Evolutionary conservation across 2,113 vertebrate species (phyloP), one percentile per base, ranked within the genome.

Genomic region (Lutjanus erythropterus): DNA sequence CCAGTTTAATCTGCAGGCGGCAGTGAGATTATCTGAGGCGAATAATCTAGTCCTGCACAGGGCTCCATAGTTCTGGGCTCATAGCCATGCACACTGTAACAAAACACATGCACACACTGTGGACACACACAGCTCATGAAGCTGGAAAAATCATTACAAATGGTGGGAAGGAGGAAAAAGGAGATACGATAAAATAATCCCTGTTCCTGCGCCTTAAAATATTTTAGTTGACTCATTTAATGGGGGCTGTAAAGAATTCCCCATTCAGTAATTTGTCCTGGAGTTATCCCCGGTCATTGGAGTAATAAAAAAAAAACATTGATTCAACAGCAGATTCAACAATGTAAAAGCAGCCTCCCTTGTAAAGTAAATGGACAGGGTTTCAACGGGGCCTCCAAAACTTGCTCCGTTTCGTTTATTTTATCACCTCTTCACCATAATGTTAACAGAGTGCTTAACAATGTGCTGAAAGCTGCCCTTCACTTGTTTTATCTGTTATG

Each of bases 1-100:
- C 61, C 78, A 75, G 84, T 85, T 87, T 93, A 94, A 94, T 93
- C 92, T 91, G 91, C 59, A 47, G 79, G 78, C 81, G 70, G 80
- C 80, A 73, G 53, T 77, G 69, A 88, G 92, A 95, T 94, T 93
- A 95, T 92, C 81, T 86, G 60, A 27, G 68, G 75, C 55, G 64
- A 86, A 90, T 94, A 94, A 95, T 94, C 92, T 84, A 84, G 78
- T 72, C 67, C 27, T 27, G 58, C 78, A 68, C 52, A 67, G 46
- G 53, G 69, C 77, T 80, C 41, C 50, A 75, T 65, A 62, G 72
- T 78, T 92, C 85, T 79, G 52, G 47, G 75, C 55, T 50, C 19
- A 33, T 8, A 60, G 44, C 35, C 65, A 52, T 9, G 35, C 44
- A 52, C 52, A 31, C 46, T 50, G 61, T 10, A 71, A 62, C 19